phyloP scores from a whole-genome alignment of 2,797 vertebrate genomes.

The Helostoma temminkii region DNA sequence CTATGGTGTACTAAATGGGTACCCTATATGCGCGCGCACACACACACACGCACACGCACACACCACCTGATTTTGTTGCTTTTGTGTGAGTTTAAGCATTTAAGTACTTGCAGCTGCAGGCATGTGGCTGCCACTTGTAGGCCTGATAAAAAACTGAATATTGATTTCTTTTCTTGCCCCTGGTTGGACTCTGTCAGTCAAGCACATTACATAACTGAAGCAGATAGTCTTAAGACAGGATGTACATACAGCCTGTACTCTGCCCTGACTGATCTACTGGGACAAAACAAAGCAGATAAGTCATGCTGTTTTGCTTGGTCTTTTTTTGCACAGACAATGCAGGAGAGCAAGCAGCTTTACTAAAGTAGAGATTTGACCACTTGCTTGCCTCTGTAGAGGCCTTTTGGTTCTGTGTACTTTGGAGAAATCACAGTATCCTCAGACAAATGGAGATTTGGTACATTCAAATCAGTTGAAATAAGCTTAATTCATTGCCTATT shows the following conservation, averaged over 20 bases:
- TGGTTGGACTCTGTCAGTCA: constrained; percentile 15
- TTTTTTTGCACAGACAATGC: background rate
- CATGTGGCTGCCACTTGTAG: constrained; percentile 31
- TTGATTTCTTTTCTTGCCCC: constrained; percentile 20
- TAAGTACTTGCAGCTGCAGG: constrained; percentile 9
- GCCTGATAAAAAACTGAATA: constrained; percentile 14
- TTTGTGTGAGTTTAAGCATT: background rate
- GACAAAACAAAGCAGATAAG: constrained; percentile 43
- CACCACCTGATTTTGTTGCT: background rate
- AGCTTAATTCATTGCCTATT: background rate
- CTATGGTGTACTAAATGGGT: constrained; percentile 10
- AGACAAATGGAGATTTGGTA: background rate
- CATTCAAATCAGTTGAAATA: background rate
- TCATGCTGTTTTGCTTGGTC: background rate
- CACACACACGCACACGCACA: background rate
- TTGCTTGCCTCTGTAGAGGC: background rate
- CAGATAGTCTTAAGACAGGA: constrained; percentile 18
- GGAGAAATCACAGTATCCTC: background rate
- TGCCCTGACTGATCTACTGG: constrained; percentile 19
- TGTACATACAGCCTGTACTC: constrained; percentile 12
- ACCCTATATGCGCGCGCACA: background rate
- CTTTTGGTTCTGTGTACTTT: background rate
- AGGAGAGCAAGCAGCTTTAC: background rate
- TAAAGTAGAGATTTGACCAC: background rate
- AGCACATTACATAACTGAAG: no score